Evolutionary conservation across 2,888 invertebrate species (phyloP).

Genomic region (Epinotia demarniana): DNA sequence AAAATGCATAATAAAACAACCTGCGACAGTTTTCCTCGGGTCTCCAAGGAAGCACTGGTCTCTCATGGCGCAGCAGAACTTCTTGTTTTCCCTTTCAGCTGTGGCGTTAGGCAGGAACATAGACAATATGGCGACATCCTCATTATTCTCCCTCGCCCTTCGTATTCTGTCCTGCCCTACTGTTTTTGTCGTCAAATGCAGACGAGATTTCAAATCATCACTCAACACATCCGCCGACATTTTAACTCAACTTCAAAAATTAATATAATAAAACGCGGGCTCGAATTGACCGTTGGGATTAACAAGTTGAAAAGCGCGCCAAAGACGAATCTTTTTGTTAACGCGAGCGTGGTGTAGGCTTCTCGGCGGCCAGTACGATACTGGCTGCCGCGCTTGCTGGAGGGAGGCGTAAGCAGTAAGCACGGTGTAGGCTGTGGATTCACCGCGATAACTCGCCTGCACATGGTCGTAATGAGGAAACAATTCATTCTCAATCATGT

Average conservation of each 20-base stretch:
- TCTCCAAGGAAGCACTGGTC: conserved; percentile 91
- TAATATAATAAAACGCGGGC: conserved; percentile 45
- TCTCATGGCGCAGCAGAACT: conserved; percentile 91
- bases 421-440: conserved; percentile 69
- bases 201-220: conserved; percentile 90
- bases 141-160: conserved; percentile 91
- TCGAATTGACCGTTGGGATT: conserved; percentile 30
- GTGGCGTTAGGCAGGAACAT: conserved; percentile 91
- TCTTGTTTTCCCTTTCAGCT: conserved; percentile 87
- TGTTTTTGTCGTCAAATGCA: conserved; percentile 90
- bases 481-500: conserved; percentile 47
- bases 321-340: conserved; percentile 52
- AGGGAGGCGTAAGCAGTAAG: conserved; percentile 59
- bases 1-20: conserved; percentile 61
- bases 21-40: conserved; percentile 90
- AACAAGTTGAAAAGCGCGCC: conserved; percentile 57
- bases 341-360: conserved; percentile 66
- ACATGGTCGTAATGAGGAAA: conserved; percentile 50
- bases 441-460: conserved; percentile 48
- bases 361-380: conserved; percentile 75
- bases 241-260: conserved; percentile 51
- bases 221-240: conserved; percentile 92
- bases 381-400: conserved; percentile 60
- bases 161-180: conserved; percentile 93
- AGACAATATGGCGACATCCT: conserved; percentile 94